Evolutionary conservation across 2,888 invertebrate species (phyloP).

Genomic region (Xiphydria camelus): DNA sequence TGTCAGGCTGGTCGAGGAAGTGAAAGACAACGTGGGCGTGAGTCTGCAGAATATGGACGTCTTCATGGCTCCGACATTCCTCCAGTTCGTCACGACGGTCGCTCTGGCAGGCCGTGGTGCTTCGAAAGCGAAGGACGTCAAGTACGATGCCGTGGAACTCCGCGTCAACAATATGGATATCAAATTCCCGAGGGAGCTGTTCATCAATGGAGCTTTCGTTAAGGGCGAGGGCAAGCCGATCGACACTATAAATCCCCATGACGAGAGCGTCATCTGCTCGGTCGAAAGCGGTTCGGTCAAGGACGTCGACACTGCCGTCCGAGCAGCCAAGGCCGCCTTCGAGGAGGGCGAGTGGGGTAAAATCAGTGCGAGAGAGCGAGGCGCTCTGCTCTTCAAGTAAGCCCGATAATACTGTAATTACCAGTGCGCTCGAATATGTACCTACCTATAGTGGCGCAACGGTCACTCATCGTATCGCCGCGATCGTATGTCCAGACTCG

Average conservation of each 20-base stretch:
- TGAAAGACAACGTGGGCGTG: constrained; percentile 78
- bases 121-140: constrained; percentile 61
- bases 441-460: not conserved
- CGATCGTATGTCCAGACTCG: constrained; percentile 67
- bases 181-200: constrained; percentile 86
- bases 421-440: too few species aligned
- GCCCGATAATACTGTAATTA: constrained; percentile 34
- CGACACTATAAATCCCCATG: constrained; percentile 76
- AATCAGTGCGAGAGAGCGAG: constrained; percentile 90
- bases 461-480: too few species aligned
- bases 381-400: constrained; percentile 78
- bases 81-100: constrained; percentile 75
- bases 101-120: constrained; percentile 71
- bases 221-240: constrained; percentile 71
- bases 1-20: constrained; percentile 88
- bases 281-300: constrained; percentile 72
- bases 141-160: constrained; percentile 76
- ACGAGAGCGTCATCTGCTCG: constrained; percentile 78
- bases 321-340: constrained; percentile 86
- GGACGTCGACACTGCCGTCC: constrained; percentile 88
- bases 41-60: constrained; percentile 86
- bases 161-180: constrained; percentile 83
- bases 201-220: constrained; percentile 88
- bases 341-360: constrained; percentile 91
- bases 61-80: constrained; percentile 89